Evolutionary conservation across 2,888 invertebrate species (phyloP), one percentile per base, ranked within the genome.

Genomic region (Endomychus coccineus): DNA sequence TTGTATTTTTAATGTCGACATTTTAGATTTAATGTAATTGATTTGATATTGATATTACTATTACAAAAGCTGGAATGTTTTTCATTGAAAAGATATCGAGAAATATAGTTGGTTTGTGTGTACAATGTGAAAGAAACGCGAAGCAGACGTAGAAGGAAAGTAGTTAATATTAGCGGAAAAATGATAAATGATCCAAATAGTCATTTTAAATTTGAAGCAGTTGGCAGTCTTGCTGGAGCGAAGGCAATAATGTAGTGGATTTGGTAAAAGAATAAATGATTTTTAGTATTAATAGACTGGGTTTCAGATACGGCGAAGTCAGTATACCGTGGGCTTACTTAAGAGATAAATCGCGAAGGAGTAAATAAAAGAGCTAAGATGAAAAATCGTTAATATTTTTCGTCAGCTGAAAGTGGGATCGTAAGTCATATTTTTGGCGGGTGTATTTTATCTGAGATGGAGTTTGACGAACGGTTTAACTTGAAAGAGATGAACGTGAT

Each of bases 371-470:
- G 54, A 53, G 50, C 44, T 42, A 50, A 55, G 56, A 60, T 58
- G 59, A 58, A 56, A 58, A 60, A 60, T 58, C 54, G 54, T 51
- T 49, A 50, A 51, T 51, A 56, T 57, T 57, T 56, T 55, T 58
- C 56, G 50, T 49, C 51, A 42, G 43, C 30, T 46, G 45, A 48
- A 43, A 51, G 42, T 43, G 42, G 50, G 52, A 55, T 55, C 59
- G 58, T 59, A 58, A 59, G 54, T 59, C 59, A 61, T 59, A 57
- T 58, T 57, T 55, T 55, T 50, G 51, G 52, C 50, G 52, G 53
- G 53, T 53, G 55, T 54, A 54, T 56, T 59, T 59, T 56, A 60
- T 58, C 58, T 56, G 51, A 48, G 54, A 55, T 54, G 52, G 51
- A 51, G 47, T 50, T 48, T 60, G 58, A 60, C 56, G 58, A 58